Base-by-base conservation (phyloP, 2,113 vertebrate species). In the Vimba vimba region DNA sequence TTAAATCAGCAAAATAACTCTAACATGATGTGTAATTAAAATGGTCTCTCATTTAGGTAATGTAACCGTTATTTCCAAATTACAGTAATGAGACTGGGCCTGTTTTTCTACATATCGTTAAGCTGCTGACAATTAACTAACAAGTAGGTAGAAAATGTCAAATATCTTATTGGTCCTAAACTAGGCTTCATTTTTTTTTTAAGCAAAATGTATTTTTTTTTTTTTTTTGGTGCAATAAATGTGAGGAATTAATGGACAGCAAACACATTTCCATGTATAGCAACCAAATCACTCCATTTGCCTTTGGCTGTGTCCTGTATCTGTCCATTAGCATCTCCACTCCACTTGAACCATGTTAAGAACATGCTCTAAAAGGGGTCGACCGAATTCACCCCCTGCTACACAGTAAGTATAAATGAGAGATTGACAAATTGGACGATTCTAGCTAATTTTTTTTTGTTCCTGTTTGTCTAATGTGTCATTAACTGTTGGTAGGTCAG, bases 311-410 rank as follows among this genome's bases (percentile, higher is more conserved):
- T 66, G 59, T 47, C 79, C 59, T 80, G 79, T 45, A 66, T 80
- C 59, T 30, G 39, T 30, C 59, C 79, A 80, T 80, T 85, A 84
- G 71, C 60, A 36, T 78, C 76, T 85, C 73, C 5, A 17, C 59
- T 79, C 62, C 45, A 69, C 33, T 30, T 45, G 33, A 21, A 60
- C 71, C 15, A 6, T 47, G 71, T 50, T 75, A 50, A n/a, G 69
- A 45, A 84, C 21, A 21, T 27, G 11, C 23, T 59, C 68, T 60
- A 69, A 85, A 85, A 59, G 76, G 39, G 76, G 76, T 79, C n/a
- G 33, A 19, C 45, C n/a, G n/a, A 76, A 33, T 77, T 64, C 43
- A 85, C 23, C 45, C 21, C 45, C 9, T n/a, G 8, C 45, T 75
- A 66, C 39, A 33, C 60, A 45, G 27, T 23, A 50, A n/a, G 76